A percentile compares a stretch with the other conserved stretches of the same genome.
phyloP scores from a whole-genome alignment of 1,140 invertebrate species.

The Drosophila nasuta region DNA sequence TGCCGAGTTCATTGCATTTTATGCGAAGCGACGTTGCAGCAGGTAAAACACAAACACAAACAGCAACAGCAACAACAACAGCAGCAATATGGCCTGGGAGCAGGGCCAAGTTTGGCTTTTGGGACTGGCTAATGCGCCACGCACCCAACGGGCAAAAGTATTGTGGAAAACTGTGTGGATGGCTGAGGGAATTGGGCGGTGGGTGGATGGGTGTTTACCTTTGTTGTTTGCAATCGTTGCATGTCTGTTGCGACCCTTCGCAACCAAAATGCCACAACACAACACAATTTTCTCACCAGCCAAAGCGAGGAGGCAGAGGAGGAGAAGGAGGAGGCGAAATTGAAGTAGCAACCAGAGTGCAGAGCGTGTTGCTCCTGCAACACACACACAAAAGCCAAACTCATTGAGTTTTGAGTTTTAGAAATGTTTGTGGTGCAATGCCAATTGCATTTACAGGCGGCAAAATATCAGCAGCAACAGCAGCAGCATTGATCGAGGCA shows the following conservation, averaged over 20 bases:
- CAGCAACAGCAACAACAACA: slow-evolving; percentile 49
- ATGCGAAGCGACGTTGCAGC: slow-evolving; percentile 79
- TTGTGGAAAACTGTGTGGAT: slow-evolving; percentile 3
- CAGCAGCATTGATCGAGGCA: slow-evolving; percentile 41
- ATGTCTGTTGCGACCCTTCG: slow-evolving; percentile 65
- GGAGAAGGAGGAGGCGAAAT: not conserved
- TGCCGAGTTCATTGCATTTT: slow-evolving; percentile 79
- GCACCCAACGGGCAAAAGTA: slow-evolving; percentile 32
- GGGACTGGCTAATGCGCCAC: slow-evolving; percentile 55
- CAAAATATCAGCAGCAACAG: slow-evolving; percentile 20
- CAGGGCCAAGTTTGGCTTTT: slow-evolving; percentile 44
- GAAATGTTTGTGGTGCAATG: slow-evolving; percentile 28
- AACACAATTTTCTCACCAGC: slow-evolving; percentile 77
- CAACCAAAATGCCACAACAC: slow-evolving; percentile 76
- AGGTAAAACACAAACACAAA: slow-evolving; percentile 75
- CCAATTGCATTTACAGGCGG: slow-evolving; percentile 43
- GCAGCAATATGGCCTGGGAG: slow-evolving; percentile 46
- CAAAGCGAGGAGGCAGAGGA: not conserved
- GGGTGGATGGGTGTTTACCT: slow-evolving; percentile 14
- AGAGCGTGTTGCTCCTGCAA: slow-evolving; percentile 38
- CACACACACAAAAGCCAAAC: slow-evolving; percentile 67
- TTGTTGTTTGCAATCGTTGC: slow-evolving; percentile 69
- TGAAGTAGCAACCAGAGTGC: too few relatives aligned
- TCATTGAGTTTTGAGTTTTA: slow-evolving; percentile 68
- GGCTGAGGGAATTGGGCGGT: not conserved